These are phyloP conservation scores for Dendrocincla tyrannina DNA, from an alignment of 2,797 vertebrate species.

Conservation along the genomic window DNA sequence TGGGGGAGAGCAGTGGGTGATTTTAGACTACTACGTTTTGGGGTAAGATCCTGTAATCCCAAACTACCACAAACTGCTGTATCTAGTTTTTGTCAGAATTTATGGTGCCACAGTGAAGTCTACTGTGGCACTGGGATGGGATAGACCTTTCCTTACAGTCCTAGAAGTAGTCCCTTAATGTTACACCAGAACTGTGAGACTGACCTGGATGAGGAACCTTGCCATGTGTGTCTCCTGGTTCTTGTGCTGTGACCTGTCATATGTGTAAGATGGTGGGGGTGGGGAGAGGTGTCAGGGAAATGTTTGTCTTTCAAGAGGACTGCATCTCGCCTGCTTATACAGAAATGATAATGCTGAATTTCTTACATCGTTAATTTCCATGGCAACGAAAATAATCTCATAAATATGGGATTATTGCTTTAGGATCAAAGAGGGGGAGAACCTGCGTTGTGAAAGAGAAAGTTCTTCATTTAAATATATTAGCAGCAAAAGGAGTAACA, in stretches of 20 bases:
- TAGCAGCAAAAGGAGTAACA: neutral
- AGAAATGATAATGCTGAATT: neutral
- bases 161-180: neutral
- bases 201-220: neutral
- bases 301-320: neutral
- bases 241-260: neutral
- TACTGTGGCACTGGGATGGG: neutral
- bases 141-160: neutral
- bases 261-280: neutral
- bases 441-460: neutral
- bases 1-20: neutral
- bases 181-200: neutral
- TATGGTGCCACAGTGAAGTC: neutral
- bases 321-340: neutral
- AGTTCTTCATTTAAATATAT: constrained; percentile 2
- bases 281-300: neutral
- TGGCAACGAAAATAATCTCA: constrained; percentile 50
- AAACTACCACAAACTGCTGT: neutral
- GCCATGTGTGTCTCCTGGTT: rapidly evolving
- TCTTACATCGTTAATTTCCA: constrained; percentile 36
- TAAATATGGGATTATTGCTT: constrained; percentile 52
- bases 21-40: neutral
- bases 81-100: neutral
- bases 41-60: neutral
- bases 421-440: constrained; percentile 30